Evolutionary conservation across 2,888 invertebrate species (phyloP).

Genomic region (Spisula subtruncata): DNA sequence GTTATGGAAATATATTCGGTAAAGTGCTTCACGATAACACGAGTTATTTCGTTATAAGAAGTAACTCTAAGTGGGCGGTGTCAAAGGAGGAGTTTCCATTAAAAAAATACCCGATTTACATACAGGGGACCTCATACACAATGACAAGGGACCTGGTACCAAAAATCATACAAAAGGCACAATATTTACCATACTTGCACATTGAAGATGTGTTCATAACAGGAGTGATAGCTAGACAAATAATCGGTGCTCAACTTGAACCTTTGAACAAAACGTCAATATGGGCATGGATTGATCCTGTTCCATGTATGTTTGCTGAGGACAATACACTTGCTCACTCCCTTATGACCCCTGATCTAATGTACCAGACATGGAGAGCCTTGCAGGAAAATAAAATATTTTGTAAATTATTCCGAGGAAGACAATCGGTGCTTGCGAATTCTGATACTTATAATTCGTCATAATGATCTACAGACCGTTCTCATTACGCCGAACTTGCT

Average conservation of each 20-base stretch:
- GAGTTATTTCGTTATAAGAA: neutral
- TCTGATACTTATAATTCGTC: no score
- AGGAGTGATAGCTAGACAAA: neutral
- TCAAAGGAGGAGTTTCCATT: neutral
- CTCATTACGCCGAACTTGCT: no score
- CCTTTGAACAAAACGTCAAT: conserved; percentile 15
- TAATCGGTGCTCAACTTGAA: neutral
- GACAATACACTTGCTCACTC: neutral
- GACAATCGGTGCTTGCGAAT: no score
- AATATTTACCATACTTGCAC: conserved; percentile 28
- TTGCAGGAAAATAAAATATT: no score
- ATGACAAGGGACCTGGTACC: neutral
- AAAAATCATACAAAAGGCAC: conserved; percentile 21
- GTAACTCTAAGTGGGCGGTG: neutral
- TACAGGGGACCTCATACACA: conserved; percentile 19
- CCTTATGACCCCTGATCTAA: neutral
- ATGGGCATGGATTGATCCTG: neutral
- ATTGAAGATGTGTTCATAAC: conserved; percentile 26
- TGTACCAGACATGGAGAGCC: conserved; percentile 25
- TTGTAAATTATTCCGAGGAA: no score
- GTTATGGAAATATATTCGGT: neutral
- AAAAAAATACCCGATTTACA: conserved; percentile 3
- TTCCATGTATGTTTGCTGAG: conserved; percentile 11
- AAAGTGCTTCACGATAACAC: neutral
- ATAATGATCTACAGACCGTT: no score